These are phyloP conservation scores for Kryphioiulus occultus DNA, from an alignment of 2,888 invertebrate genomes.

Conservation along the genomic window DNA sequence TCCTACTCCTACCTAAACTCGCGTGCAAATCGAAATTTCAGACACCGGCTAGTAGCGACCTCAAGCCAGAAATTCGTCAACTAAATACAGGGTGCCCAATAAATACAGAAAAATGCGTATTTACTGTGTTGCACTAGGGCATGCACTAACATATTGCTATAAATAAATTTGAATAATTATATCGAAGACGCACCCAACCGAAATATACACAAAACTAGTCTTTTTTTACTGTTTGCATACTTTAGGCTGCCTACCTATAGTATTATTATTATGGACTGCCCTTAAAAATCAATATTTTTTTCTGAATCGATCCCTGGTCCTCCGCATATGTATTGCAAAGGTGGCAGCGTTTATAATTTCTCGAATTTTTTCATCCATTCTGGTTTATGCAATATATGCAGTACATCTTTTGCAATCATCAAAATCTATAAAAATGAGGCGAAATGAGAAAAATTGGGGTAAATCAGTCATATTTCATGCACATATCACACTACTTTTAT, in stretches of 20 bases:
- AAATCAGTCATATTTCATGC: not conserved
- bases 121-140: not conserved
- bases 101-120: not conserved
- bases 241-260: too few relatives aligned
- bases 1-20: not conserved
- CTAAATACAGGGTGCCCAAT: not conserved
- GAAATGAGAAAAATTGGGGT: not conserved
- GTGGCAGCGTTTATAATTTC: not conserved
- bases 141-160: not conserved
- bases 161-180: not conserved
- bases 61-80: not conserved
- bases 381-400: too few relatives aligned
- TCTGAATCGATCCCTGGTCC: not conserved
- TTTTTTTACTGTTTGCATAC: not conserved
- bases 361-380: not conserved
- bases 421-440: not conserved
- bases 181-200: not conserved
- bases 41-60: not conserved
- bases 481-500: not conserved
- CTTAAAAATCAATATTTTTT: conserved; percentile 29
- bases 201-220: not conserved
- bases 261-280: not conserved
- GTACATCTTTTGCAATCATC: not conserved
- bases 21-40: not conserved
- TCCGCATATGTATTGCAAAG: not conserved